Percentiles rank a stretch among this genome's conserved stretches.
phyloP scores from a whole-genome alignment of 2,113 vertebrate genomes.

The Setophaga kirtlandii region DNA sequence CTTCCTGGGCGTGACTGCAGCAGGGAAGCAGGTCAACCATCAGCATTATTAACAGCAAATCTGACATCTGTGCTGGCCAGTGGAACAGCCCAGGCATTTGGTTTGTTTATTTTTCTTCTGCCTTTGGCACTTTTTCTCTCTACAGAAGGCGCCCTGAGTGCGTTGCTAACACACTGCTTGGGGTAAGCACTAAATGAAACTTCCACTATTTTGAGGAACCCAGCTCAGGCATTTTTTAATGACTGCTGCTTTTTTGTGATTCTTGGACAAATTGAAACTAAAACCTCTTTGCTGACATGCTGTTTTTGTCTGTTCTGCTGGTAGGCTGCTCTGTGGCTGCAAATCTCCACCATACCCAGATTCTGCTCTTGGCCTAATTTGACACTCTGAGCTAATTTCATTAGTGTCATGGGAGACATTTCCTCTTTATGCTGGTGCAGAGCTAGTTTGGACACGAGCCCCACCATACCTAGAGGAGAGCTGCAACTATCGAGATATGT shows the following conservation, averaged over 20 bases:
- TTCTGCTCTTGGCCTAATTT: conserved; percentile 9
- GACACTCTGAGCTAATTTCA: neutral
- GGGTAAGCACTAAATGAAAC: neutral
- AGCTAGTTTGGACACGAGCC: neutral
- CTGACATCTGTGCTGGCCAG: conserved; percentile 21
- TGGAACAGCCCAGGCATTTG: conserved; percentile 26
- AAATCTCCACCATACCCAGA: neutral
- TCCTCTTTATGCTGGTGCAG: neutral
- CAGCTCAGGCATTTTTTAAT: conserved; percentile 1
- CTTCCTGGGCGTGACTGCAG: neutral
- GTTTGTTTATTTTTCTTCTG: conserved; percentile 64
- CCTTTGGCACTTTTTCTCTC: conserved; percentile 14
- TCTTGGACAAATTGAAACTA: conserved; percentile 56
- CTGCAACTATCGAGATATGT: neutral
- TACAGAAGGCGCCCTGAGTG: neutral
- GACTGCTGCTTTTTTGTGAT: conserved; percentile 29
- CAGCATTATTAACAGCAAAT: neutral
- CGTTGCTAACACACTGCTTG: neutral
- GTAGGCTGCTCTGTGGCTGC: neutral
- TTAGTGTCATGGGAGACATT: neutral
- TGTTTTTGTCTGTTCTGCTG: neutral
- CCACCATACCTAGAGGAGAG: neutral
- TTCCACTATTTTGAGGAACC: conserved; percentile 28
- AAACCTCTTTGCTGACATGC: neutral
- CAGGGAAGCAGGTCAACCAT: neutral